phyloP scores from a whole-genome alignment of 2,113 vertebrate genomes.

The Cochlearius cochlearius region DNA sequence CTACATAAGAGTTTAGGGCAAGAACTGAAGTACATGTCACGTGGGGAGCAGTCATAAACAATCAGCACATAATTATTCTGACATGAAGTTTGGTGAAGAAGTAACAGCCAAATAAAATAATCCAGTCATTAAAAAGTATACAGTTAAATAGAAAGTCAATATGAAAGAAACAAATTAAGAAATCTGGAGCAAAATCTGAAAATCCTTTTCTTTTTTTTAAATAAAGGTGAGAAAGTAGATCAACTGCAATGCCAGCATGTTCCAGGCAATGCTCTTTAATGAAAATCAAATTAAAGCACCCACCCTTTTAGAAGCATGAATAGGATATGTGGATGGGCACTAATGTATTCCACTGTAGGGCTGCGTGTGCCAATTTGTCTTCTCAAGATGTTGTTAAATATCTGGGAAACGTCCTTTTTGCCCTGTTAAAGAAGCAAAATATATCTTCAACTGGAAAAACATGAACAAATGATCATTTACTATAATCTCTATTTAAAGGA shows the following conservation, averaged over 20 bases:
- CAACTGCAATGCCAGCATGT: background rate
- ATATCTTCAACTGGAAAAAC: background rate
- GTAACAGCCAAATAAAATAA: background rate
- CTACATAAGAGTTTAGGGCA: background rate
- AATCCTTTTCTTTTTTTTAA: background rate
- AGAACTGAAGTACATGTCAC: background rate
- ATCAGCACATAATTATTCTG: background rate
- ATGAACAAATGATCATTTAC: background rate
- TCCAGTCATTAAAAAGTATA: background rate
- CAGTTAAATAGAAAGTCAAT: background rate
- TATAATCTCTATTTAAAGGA: background rate
- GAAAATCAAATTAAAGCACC: conserved; percentile 42
- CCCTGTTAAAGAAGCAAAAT: conserved; percentile 78
- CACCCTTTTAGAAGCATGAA: conserved; percentile 95
- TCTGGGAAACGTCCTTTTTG: conserved; percentile 97
- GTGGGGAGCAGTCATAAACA: background rate
- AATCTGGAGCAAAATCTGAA: background rate
- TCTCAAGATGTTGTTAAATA: conserved; percentile 98
- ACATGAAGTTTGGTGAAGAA: background rate
- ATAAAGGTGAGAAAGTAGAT: background rate
- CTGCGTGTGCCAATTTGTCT: conserved; percentile 92
- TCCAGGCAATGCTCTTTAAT: background rate
- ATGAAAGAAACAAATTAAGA: background rate
- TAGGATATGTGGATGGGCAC: conserved; percentile 92
- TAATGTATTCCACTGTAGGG: conserved; percentile 94